Conservation (phyloP, 1,140 invertebrate species). For the Camponotus vicinus region DNA sequence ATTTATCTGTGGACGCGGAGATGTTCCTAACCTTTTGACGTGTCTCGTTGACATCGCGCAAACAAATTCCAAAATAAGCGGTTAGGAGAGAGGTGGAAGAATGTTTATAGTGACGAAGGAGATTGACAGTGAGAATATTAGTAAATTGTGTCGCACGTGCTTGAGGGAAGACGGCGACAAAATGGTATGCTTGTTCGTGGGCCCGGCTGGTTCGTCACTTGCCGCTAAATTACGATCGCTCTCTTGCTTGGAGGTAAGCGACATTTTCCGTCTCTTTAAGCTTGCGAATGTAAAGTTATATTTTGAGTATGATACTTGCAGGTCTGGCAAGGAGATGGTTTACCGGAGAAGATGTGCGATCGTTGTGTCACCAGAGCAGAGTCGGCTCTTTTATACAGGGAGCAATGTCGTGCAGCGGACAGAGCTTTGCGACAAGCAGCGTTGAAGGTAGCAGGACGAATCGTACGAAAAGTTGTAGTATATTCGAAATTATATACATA, state of each 20-base stretch:
- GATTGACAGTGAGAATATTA: constrained; percentile 85
- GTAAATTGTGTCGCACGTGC: constrained; percentile 84
- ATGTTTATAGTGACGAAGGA: constrained; percentile 85
- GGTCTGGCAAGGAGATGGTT: constrained; percentile 84
- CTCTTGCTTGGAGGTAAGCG: constrained; percentile 82
- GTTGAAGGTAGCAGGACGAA: constrained; percentile 77
- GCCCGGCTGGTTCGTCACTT: constrained; percentile 83
- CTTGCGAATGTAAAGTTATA: not conserved
- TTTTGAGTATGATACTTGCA: constrained; percentile 47
- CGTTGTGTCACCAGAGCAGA: constrained; percentile 84
- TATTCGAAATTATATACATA: not conserved
- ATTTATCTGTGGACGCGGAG: no score
- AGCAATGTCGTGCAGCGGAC: constrained; percentile 85
- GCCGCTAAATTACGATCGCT: constrained; percentile 84
- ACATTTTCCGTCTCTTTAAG: not conserved
- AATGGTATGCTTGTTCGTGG: constrained; percentile 85
- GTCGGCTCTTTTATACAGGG: constrained; percentile 84
- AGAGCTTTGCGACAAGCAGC: constrained; percentile 83
- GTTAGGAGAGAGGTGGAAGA: not conserved
- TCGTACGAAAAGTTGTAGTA: not conserved
- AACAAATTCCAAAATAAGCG: not conserved
- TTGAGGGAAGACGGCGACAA: constrained; percentile 84
- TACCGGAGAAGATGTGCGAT: constrained; percentile 85
- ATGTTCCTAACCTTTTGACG: no score
- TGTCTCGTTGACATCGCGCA: no score